Conservation (phyloP, 2,888 invertebrate species). For the Prosopocoilus inquinatus region DNA sequence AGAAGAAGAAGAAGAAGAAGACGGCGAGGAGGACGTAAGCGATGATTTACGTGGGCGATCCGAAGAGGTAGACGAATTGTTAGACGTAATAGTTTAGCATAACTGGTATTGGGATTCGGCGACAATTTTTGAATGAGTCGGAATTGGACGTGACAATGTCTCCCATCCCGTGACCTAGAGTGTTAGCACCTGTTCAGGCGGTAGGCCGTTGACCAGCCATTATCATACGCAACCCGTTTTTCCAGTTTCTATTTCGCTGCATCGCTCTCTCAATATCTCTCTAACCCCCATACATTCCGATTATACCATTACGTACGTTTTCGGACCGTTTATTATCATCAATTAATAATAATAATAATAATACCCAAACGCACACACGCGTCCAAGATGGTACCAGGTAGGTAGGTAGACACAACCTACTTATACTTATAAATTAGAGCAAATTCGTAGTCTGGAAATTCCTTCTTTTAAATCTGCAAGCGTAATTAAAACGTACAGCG, state of each 20-base stretch:
- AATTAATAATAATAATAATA: constrained; percentile 6
- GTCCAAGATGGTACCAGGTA: too few species aligned
- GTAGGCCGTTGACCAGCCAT: constrained; percentile 48
- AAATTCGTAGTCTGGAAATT: too few species aligned
- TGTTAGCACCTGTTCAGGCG: constrained; percentile 47
- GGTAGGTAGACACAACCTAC: too few species aligned
- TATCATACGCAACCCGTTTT: constrained; percentile 50
- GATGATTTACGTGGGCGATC: constrained; percentile 4
- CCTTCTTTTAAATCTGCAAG: too few species aligned
- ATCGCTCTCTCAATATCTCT: constrained; percentile 19
- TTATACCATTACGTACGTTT: constrained; percentile 19
- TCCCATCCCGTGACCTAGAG: constrained; percentile 39
- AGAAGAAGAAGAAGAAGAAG: too few species aligned
- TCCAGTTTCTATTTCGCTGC: constrained; percentile 49
- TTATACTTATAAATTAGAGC: too few species aligned
- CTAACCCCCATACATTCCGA: constrained; percentile 21
- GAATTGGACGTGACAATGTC: constrained; percentile 24
- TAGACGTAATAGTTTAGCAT: constrained; percentile 26
- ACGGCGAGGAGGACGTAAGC: not conserved
- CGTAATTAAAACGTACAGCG: constrained; percentile 25
- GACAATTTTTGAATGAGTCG: constrained; percentile 28
- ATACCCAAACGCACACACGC: too few species aligned
- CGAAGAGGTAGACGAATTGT: constrained; percentile 16
- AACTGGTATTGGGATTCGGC: constrained; percentile 27
- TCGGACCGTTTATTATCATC: constrained; percentile 18